A percentile compares a stretch with the other conserved stretches of the same genome.
Evolutionary conservation across 2,888 invertebrate genomes (phyloP).

Genomic region (Eurytoma adleriae): DNA sequence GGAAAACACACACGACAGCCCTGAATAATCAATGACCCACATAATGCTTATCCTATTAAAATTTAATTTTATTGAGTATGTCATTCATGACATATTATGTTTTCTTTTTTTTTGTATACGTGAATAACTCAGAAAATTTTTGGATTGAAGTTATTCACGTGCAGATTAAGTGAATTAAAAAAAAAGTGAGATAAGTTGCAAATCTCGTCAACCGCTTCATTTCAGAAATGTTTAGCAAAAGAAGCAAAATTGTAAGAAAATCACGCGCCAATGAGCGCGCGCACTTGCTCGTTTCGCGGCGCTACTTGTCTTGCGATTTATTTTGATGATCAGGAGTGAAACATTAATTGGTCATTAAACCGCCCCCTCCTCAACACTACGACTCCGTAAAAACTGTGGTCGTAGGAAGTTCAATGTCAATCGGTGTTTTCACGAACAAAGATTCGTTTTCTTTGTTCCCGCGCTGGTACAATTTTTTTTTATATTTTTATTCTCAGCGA

Average conservation of each 20-base stretch:
- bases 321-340: not conserved
- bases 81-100: slow-evolving; percentile 28
- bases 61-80: slow-evolving; percentile 55
- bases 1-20: slow-evolving; percentile 51
- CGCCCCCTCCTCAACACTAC: too few species aligned
- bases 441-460: too few species aligned
- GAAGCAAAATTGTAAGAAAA: not conserved
- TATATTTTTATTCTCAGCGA: too few species aligned
- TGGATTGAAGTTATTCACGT: slow-evolving; percentile 43
- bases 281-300: not conserved
- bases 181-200: slow-evolving; percentile 39
- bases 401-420: too few species aligned
- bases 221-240: slow-evolving; percentile 3
- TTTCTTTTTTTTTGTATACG: slow-evolving; percentile 32
- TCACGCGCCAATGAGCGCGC: not conserved
- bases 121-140: slow-evolving; percentile 44
- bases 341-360: slow-evolving; percentile 8
- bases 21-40: slow-evolving; percentile 53
- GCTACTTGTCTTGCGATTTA: not conserved
- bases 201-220: slow-evolving; percentile 17
- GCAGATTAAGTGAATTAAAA: slow-evolving; percentile 34
- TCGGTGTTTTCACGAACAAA: too few species aligned
- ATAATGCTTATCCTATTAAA: slow-evolving; percentile 53
- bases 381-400: too few species aligned
- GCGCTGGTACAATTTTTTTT: too few species aligned